These are phyloP conservation scores for Euplagia quadripunctaria DNA, from an alignment of 2,888 invertebrate genomes.

Conservation along the genomic window DNA sequence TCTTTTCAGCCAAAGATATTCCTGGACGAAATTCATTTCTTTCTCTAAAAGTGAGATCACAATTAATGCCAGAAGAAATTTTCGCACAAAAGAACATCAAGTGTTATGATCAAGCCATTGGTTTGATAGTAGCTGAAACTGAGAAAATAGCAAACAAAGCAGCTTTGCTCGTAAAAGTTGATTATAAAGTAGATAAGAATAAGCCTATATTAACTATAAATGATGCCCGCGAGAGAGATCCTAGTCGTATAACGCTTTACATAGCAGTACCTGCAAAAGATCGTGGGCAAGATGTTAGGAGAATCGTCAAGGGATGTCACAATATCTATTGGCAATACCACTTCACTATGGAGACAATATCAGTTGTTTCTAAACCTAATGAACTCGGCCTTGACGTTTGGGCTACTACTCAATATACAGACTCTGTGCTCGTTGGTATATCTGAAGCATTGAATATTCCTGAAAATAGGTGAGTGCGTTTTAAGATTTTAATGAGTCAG, in stretches of 20 bases:
- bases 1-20: constrained; percentile 89
- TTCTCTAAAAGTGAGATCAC: constrained; percentile 46
- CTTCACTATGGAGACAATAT: constrained; percentile 89
- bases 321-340: constrained; percentile 87
- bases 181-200: constrained; percentile 78
- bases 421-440: constrained; percentile 82
- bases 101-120: constrained; percentile 90
- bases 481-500: background rate
- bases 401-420: constrained; percentile 86
- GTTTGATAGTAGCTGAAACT: constrained; percentile 89
- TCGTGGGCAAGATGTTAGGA: constrained; percentile 73
- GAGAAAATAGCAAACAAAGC: constrained; percentile 87
- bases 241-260: constrained; percentile 61
- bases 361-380: constrained; percentile 86
- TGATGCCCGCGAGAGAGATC: constrained; percentile 65
- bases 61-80: constrained; percentile 74
- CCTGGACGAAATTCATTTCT: constrained; percentile 89
- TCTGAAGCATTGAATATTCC: constrained; percentile 82
- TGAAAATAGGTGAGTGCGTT: constrained; percentile 75
- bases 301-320: constrained; percentile 86
- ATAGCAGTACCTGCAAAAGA: constrained; percentile 65
- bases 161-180: constrained; percentile 86
- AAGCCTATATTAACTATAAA: constrained; percentile 66
- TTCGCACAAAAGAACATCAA: constrained; percentile 84
- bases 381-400: constrained; percentile 89